Conservation (phyloP, 1,140 invertebrate species). For the Magallana angulata region DNA sequence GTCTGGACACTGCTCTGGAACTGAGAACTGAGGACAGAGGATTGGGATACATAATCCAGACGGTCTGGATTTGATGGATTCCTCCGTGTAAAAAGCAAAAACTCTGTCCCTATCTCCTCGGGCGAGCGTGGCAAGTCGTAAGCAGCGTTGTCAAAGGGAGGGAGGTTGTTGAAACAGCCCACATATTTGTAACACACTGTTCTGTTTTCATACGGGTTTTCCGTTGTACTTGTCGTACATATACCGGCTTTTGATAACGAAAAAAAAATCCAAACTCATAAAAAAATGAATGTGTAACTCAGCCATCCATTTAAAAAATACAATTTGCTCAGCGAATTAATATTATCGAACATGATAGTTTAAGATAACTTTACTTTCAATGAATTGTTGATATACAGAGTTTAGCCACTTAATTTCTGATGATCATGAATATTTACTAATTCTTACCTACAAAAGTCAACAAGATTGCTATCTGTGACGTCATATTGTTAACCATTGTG, state of each 20-base stretch:
- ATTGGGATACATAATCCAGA: constrained; percentile 66
- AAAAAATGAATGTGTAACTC: no score
- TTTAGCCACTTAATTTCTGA: not conserved
- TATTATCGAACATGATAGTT: not conserved
- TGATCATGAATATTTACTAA: no score
- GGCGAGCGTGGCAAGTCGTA: constrained; percentile 92
- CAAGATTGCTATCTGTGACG: not conserved
- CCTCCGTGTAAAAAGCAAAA: constrained; percentile 80
- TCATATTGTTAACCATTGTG: not conserved
- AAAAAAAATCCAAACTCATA: no score
- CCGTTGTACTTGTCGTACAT: not conserved
- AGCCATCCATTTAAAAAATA: not conserved
- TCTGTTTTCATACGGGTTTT: constrained; percentile 42
- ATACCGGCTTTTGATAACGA: not conserved
- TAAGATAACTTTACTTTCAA: not conserved
- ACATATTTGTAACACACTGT: constrained; percentile 91
- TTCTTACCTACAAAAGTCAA: constrained; percentile 14
- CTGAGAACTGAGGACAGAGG: constrained; percentile 74
- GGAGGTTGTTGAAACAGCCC: constrained; percentile 96
- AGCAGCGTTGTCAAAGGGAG: constrained; percentile 81
- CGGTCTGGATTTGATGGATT: constrained; percentile 60
- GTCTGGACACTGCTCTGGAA: constrained; percentile 51
- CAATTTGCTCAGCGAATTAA: not conserved
- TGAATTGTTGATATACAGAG: no score
- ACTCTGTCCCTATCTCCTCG: constrained; percentile 87